Conservation (phyloP, 2,113 vertebrate species). For the Menidia beryllina region DNA sequence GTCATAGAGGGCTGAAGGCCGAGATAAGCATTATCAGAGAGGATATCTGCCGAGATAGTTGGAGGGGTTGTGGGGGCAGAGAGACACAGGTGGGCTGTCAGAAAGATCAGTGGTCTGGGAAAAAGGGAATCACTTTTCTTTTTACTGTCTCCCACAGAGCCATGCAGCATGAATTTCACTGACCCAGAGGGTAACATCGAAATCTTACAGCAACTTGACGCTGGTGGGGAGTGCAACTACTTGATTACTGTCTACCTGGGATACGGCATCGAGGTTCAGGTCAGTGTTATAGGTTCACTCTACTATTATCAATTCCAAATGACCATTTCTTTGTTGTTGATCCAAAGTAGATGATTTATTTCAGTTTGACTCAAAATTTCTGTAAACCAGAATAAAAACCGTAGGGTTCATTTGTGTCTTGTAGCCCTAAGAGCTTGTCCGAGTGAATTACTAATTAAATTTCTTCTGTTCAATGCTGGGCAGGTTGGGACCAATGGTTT, state of each 20-base stretch:
- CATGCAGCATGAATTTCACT: constrained; percentile 91
- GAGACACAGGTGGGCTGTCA: constrained; percentile 74
- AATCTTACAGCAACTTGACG: constrained; percentile 82
- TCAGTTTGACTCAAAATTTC: no score
- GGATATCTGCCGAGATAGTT: constrained; percentile 67
- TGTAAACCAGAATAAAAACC: no score
- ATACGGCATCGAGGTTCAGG: constrained; percentile 97
- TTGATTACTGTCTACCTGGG: constrained; percentile 93
- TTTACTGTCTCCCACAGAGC: constrained; percentile 81
- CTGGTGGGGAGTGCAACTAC: constrained; percentile 90
- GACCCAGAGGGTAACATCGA: constrained; percentile 90
- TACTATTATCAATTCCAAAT: neutral
- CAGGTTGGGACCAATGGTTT: neutral
- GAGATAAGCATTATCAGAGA: constrained; percentile 56
- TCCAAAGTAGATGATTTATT: no score
- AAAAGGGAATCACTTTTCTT: constrained; percentile 71
- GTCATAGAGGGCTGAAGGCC: constrained; percentile 58
- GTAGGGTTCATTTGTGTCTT: no score
- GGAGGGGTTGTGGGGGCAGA: constrained; percentile 58
- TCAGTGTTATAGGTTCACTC: constrained; percentile 70
- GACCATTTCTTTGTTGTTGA: neutral
- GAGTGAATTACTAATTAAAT: neutral
- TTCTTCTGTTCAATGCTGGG: neutral
- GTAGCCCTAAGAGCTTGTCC: neutral
- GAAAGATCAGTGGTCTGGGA: constrained; percentile 57